Conservation (phyloP, 2,888 invertebrate species). For the Perithous albicinctus region DNA sequence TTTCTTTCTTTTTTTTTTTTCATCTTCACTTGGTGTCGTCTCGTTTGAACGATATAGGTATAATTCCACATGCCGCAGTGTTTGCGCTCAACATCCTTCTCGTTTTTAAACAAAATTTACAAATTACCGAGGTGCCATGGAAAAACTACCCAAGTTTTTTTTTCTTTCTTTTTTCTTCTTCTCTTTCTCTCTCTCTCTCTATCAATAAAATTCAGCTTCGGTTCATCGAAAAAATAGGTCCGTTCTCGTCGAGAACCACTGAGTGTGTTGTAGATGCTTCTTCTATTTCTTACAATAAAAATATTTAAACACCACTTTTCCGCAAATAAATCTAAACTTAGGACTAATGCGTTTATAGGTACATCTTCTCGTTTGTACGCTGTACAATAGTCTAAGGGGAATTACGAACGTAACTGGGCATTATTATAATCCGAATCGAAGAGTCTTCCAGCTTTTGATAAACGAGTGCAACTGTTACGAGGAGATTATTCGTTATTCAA, state of each 20-base stretch:
- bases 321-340: constrained; percentile 66
- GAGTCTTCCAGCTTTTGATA: constrained; percentile 35
- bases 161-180: background rate
- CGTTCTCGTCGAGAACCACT: constrained; percentile 64
- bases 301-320: constrained; percentile 69
- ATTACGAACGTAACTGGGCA: constrained; percentile 62
- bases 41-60: constrained; percentile 51
- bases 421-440: constrained; percentile 50
- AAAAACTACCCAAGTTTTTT: constrained; percentile 36
- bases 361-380: constrained; percentile 69
- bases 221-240: constrained; percentile 70
- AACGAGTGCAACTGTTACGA: constrained; percentile 14
- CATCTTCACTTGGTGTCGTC: constrained; percentile 38
- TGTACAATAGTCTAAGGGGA: constrained; percentile 69
- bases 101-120: constrained; percentile 68
- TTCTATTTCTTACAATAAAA: constrained; percentile 68
- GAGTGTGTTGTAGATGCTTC: constrained; percentile 63
- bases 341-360: constrained; percentile 67
- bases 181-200: constrained; percentile 37
- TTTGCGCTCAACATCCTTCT: constrained; percentile 58
- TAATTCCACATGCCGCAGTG: constrained; percentile 58
- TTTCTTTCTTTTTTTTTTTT: constrained; percentile 58
- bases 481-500: constrained; percentile 16
- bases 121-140: constrained; percentile 65
- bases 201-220: constrained; percentile 70